Evolutionary conservation across 1,140 invertebrate genomes (phyloP), one percentile per base, ranked within the genome.

Genomic region (Drosophila punjabiensis): DNA sequence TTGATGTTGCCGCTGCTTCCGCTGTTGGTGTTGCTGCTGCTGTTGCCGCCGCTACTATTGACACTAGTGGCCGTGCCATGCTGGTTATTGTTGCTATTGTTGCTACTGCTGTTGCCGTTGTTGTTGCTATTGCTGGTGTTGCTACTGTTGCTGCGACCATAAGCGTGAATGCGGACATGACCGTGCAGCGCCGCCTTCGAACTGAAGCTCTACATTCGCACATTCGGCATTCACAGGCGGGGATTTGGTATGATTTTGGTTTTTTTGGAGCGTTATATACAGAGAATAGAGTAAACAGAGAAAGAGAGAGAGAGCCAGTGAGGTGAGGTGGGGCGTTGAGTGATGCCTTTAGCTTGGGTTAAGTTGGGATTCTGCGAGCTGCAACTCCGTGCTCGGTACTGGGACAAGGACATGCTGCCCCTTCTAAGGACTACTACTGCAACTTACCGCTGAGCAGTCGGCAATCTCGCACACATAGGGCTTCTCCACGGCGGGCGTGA

Each of bases 181-280:
- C 96, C 96, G 94, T 95, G 96, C 93, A 97, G 94, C 82, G 96
- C 96, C 93, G 96, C 96, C 93, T 96, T 95, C 77, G 96, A 96
- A 93, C 95, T 96, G 94, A 97, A 97, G 94, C 95, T 96, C 96
- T 97, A 94, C 93, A 95, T 94, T 93, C 65, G 45, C 68, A 10
- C n/a, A 53, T 53, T 33, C 30, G 50, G 50, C 50, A 52, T 52
- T 52, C 30, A 37, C 62, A 73, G 50, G 62, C 63, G 48, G 50
- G 58, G 43, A 30, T 39, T 70, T 45, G 37, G 43, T 64, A n/a
- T 58, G 60, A 50, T 45, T 53, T 32, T 55, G 63, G 48, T 61
- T 56, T 37, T 37, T 53, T 61, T 50, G 58, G 65, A 81, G 81
- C 65, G 41, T 65, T 89, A 81, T 76, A 47, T 89, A 87, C 79